phyloP scores from a whole-genome alignment of 2,113 vertebrate genomes.

The Neodontobutis hainanensis region DNA sequence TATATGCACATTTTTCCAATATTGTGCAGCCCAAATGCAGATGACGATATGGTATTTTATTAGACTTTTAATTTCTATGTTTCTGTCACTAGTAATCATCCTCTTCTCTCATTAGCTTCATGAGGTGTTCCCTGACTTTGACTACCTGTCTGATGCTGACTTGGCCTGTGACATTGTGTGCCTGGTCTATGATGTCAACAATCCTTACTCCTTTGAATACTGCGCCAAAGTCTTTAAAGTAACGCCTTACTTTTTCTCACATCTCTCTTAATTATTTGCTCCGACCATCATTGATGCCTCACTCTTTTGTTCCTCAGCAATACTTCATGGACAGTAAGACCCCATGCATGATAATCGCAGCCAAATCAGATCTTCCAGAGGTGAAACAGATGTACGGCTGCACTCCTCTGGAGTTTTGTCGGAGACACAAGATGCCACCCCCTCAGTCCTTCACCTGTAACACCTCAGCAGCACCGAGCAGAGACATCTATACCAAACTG shows the following conservation, averaged over 20 bases:
- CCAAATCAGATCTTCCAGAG: slow-evolving; percentile 94
- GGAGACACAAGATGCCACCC: slow-evolving; percentile 95
- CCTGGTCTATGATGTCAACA: slow-evolving; percentile 92
- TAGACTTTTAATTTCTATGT: too few species aligned
- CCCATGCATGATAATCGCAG: slow-evolving; percentile 91
- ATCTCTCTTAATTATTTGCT: not conserved
- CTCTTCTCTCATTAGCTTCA: slow-evolving; percentile 81
- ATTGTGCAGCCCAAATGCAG: too few species aligned
- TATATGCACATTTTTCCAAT: too few species aligned
- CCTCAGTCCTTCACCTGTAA: slow-evolving; percentile 94
- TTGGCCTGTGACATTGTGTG: slow-evolving; percentile 91
- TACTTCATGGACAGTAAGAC: slow-evolving; percentile 95
- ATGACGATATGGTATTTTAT: too few species aligned
- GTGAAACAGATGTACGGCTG: slow-evolving; percentile 87
- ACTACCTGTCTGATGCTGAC: slow-evolving; percentile 88
- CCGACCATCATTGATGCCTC: fast-evolving
- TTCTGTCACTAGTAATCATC: not conserved
- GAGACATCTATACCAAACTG: slow-evolving; percentile 94
- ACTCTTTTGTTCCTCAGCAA: slow-evolving; percentile 78
- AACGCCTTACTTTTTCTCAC: not conserved
- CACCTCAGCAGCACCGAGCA: slow-evolving; percentile 84
- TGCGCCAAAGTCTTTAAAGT: slow-evolving; percentile 97
- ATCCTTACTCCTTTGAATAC: slow-evolving; percentile 94
- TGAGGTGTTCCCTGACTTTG: slow-evolving; percentile 87
- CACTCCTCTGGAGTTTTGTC: slow-evolving; percentile 93